Evolutionary conservation across 2,888 invertebrate genomes (phyloP), one percentile per base, ranked within the genome.

Genomic region (Embidobia sp.): DNA sequence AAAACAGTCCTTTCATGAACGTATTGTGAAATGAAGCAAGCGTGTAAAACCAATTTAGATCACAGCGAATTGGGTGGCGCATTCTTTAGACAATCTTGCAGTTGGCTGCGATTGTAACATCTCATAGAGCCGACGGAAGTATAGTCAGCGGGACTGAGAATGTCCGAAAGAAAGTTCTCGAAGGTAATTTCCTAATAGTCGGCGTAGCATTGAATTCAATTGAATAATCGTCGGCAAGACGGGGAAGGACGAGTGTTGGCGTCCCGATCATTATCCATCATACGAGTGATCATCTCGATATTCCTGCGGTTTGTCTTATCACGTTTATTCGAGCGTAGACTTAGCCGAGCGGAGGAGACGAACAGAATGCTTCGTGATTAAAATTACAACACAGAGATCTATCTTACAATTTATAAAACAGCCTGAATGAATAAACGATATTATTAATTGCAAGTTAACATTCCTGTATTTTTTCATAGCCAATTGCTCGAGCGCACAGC

Each of bases 81-180:
- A 13, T 26, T 46, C 13, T 46, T 26, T 26, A 26, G 10, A 19
- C 13, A 16, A 44, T 26, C 16, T 67, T 40, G 42, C 40, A 37
- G 51, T 59, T 59, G 19, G 22, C 37, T 46, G 19, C 40, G 63
- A 73, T 72, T 67, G 51, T 70, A 63, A 70, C 53, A 57, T 64
- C 63, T 55, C 42, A 66, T 75, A 51, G 49, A 72, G 15, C 29
- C 78, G 67, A 76, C 82, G 83, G 84, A 83, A 85, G 83, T 82
- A 83, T 57, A 77, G 84, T 83, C 83, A 81, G 78, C 82, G 85
- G 83, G 85, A 86, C 83, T n/a, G n/a, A n/a, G 85, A 82, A 85
- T 85, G 86, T 81, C 86, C 86, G 86, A 88, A 88, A 89, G 89
- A 89, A 89, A 89, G 89, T 89, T 89, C 87, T 88, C 87, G 87